Evolutionary conservation across 2,888 invertebrate genomes (phyloP), one percentile per base, ranked within the genome.

Genomic region (Uloborus plumipes): DNA sequence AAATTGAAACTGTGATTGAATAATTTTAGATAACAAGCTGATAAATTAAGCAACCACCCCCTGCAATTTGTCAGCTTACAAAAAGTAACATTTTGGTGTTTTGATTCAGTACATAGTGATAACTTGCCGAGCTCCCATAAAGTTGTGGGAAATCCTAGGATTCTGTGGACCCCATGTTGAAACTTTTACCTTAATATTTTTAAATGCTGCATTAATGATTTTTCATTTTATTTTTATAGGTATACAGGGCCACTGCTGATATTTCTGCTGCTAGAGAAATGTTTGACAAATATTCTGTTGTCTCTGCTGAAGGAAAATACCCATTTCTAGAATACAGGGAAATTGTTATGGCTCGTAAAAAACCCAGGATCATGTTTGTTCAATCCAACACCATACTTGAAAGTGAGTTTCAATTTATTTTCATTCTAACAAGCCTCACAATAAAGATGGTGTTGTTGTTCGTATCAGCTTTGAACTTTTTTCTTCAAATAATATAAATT

Each of bases 231-330:
- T 55, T 22, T 84, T 85, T 0, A 26, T 86, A 91, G 91, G 93
- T 95, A 1, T 96, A 95, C 89, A 98, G 98, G 89, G 93, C 97
- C 16, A 95, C 94, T 0, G 98, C 94, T 1, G 95, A 98, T 89
- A 90, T 93, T 49, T 91, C 91, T 61, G 92, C 91, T 18, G 96
- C 94, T 16, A 92, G 91, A 87, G 89, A 90, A 71, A 92, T 98
- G 91, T 98, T 95, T 89, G 92, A 93, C 84, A 91, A 92, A 86
- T 97, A 95, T 90, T 94, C 95, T n/a, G 92, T 93, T 72, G 94
- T 97, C 0, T 92, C 92, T 73, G 93, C 93, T 87, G 88, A 89
- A 69, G 92, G 92, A 0, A 87, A 90, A 13, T 90, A 92, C 85
- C 94, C 95, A 1, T 97, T 97, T 94, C 91, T 92, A 15, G 91